Evolutionary conservation across 2,888 invertebrate genomes (phyloP).

Genomic region (Auanema sp.): DNA sequence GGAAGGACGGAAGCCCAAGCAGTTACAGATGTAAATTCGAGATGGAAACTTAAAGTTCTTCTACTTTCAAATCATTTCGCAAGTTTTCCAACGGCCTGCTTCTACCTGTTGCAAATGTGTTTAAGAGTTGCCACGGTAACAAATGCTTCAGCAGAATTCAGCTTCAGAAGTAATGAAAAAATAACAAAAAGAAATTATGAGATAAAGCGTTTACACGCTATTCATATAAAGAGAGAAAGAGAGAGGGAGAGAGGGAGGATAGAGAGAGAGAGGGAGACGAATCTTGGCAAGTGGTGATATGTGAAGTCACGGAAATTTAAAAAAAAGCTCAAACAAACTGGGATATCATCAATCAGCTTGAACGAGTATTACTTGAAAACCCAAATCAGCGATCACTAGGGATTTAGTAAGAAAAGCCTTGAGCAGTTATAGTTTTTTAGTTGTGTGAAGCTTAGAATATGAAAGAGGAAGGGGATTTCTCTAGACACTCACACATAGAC

Average conservation of each 20-base stretch:
- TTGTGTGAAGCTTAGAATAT: too few relatives aligned
- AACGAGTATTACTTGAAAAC: too few relatives aligned
- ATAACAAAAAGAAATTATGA: constrained; percentile 3
- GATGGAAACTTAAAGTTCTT: constrained; percentile 7
- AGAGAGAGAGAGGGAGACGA: constrained; percentile 19
- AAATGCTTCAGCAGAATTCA: background rate
- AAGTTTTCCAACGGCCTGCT: background rate
- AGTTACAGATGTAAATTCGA: background rate
- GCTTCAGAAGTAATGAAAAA: constrained; percentile 4
- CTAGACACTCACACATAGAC: too few relatives aligned
- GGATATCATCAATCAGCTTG: too few relatives aligned
- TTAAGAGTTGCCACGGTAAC: constrained; percentile 3
- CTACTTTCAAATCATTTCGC: background rate
- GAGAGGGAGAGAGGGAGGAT: constrained; percentile 17
- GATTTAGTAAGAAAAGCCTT: too few relatives aligned
- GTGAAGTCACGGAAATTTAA: constrained; percentile 20
- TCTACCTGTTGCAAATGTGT: background rate
- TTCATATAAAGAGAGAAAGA: constrained; percentile 5
- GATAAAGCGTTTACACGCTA: constrained; percentile 1
- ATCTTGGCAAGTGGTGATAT: constrained; percentile 11
- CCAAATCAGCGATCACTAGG: too few relatives aligned
- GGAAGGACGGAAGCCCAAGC: constrained; percentile 9
- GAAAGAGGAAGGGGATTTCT: too few relatives aligned
- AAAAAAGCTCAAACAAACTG: constrained; percentile 5
- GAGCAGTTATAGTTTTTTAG: too few relatives aligned